Evolutionary conservation across 2,888 invertebrate species (phyloP).

Genomic region (Pharmacophagus antenor): DNA sequence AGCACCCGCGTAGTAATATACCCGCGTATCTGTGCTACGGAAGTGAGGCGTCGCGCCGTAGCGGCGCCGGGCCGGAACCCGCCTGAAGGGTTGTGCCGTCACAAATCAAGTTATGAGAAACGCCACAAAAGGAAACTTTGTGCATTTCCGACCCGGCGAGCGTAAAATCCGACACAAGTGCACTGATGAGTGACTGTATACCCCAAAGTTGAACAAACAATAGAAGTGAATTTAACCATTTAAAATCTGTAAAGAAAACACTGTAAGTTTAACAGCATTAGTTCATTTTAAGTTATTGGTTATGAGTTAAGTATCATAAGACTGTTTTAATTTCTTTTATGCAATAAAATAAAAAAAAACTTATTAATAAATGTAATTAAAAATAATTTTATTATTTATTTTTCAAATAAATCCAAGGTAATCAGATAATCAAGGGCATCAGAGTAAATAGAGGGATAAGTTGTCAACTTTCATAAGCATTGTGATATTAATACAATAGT

Average conservation of each 20-base stretch:
- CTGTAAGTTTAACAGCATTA: not conserved
- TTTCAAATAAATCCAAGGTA: no score
- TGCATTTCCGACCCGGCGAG: conserved; percentile 76
- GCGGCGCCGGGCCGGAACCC: conserved; percentile 75
- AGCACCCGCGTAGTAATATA: conserved; percentile 6
- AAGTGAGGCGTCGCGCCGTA: conserved; percentile 73
- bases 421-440: no score
- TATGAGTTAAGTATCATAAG: no score
- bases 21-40: conserved; percentile 42
- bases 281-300: no score
- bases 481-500: no score
- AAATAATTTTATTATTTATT: no score
- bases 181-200: conserved; percentile 40
- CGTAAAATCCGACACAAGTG: conserved; percentile 66
- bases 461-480: no score
- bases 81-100: conserved; percentile 77
- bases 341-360: no score
- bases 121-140: conserved; percentile 80
- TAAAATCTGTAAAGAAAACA: not conserved
- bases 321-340: no score
- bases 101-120: conserved; percentile 80
- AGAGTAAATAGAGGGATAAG: no score
- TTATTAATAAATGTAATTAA: no score
- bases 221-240: not conserved
- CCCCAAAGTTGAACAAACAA: conserved; percentile 43